These are phyloP conservation scores for Matsumyia berberina DNA, from an alignment of 2,888 invertebrate species.

Conservation along the genomic window DNA sequence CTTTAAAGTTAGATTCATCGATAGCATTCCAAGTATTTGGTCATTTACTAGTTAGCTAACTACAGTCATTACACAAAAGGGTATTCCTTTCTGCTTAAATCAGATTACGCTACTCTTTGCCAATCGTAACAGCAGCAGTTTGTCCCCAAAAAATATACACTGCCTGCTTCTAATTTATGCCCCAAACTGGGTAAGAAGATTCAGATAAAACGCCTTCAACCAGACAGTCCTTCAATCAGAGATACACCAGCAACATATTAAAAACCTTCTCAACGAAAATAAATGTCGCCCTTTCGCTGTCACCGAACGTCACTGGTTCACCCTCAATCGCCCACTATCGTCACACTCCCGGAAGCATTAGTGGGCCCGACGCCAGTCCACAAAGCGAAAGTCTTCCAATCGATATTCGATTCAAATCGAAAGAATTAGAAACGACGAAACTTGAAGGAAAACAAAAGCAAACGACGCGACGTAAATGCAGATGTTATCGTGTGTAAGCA, in stretches of 20 bases:
- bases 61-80: not conserved
- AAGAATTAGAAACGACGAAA: slow-evolving; percentile 55
- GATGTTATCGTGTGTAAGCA: slow-evolving; percentile 59
- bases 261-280: too few species aligned
- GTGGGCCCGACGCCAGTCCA: not conserved
- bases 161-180: slow-evolving; percentile 20
- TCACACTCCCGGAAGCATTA: slow-evolving; percentile 63
- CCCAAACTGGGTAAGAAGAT: slow-evolving; percentile 36
- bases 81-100: not conserved
- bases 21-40: too few species aligned
- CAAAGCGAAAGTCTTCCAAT: slow-evolving; percentile 9
- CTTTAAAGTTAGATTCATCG: too few species aligned
- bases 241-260: too few species aligned
- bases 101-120: not conserved
- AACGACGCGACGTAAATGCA: slow-evolving; percentile 20
- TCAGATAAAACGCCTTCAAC: slow-evolving; percentile 53
- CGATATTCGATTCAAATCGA: slow-evolving; percentile 25
- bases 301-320: slow-evolving; percentile 33
- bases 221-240: slow-evolving; percentile 55
- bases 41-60: too few species aligned
- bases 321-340: slow-evolving; percentile 18
- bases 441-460: slow-evolving; percentile 12
- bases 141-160: not conserved
- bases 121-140: not conserved
- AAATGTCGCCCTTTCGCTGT: slow-evolving; percentile 71